These are phyloP conservation scores for Sebastes hubbsi DNA, from an alignment of 2,797 vertebrate genomes.

Conservation along the genomic window DNA sequence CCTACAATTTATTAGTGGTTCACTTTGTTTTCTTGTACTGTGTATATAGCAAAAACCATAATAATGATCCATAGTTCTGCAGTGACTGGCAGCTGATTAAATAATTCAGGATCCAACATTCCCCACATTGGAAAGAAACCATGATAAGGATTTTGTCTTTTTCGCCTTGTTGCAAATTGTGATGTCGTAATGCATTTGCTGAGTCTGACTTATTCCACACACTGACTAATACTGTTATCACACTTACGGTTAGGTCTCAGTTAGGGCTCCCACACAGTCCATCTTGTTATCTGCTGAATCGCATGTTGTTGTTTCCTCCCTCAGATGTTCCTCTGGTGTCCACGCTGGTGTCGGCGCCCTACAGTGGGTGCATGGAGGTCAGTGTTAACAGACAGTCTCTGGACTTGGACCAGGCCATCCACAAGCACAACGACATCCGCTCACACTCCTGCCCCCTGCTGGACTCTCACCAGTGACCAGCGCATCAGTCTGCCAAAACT, in stretches of 20 bases:
- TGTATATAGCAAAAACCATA: background rate
- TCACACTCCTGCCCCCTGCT: slow-evolving; percentile 95
- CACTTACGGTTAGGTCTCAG: background rate
- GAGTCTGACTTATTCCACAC: background rate
- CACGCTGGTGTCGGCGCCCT: slow-evolving; percentile 90
- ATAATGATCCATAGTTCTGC: background rate
- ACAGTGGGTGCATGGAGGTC: slow-evolving; percentile 93
- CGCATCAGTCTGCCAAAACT: slow-evolving; percentile 20
- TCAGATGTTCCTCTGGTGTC: slow-evolving; percentile 91
- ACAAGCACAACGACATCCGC: slow-evolving; percentile 94
- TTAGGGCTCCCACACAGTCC: background rate
- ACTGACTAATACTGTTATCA: background rate
- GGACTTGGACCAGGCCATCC: slow-evolving; percentile 91
- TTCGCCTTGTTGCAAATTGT: background rate
- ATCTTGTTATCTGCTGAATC: background rate
- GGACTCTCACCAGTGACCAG: slow-evolving; percentile 70
- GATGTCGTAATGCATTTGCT: background rate
- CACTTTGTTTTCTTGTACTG: background rate
- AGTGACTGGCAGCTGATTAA: background rate
- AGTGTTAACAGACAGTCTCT: slow-evolving; percentile 81
- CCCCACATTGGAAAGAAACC: background rate
- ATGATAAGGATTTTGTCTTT: background rate
- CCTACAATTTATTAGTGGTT: background rate
- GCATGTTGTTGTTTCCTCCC: slow-evolving; percentile 23
- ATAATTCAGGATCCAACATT: background rate